phyloP scores from a whole-genome alignment of 2,797 vertebrate species.

The Acropternis orthonyx region DNA sequence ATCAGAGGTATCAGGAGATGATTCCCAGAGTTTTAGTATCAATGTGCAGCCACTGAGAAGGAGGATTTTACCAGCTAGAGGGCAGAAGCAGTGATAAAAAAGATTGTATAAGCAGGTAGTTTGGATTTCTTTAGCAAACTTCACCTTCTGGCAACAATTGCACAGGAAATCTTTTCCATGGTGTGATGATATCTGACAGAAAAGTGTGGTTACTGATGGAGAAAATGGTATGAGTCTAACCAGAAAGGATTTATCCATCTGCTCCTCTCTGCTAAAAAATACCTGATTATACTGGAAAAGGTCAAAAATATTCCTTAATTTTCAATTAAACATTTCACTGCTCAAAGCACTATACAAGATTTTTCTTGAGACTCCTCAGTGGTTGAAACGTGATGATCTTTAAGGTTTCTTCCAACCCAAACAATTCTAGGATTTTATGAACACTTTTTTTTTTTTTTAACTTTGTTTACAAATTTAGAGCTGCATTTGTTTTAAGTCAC shows the following conservation, averaged over 20 bases:
- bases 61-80: neutral
- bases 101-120: accelerated
- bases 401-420: neutral
- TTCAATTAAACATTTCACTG: neutral
- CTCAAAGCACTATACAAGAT: neutral
- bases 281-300: neutral
- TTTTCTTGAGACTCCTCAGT: neutral
- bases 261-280: neutral
- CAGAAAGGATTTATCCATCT: neutral
- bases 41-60: neutral
- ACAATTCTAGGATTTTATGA: neutral
- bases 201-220: neutral
- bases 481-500: neutral
- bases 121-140: neutral
- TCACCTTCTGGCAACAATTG: neutral
- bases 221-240: neutral
- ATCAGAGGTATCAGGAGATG: accelerated
- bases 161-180: neutral
- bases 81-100: neutral
- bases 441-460: neutral
- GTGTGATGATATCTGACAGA: neutral
- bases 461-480: neutral
- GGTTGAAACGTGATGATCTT: neutral
- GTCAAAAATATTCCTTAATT: neutral
- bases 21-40: neutral